Percentiles rank a stretch among this genome's conserved stretches.
phyloP scores from a whole-genome alignment of 1,140 invertebrate genomes.

The Agrilus planipennis region DNA sequence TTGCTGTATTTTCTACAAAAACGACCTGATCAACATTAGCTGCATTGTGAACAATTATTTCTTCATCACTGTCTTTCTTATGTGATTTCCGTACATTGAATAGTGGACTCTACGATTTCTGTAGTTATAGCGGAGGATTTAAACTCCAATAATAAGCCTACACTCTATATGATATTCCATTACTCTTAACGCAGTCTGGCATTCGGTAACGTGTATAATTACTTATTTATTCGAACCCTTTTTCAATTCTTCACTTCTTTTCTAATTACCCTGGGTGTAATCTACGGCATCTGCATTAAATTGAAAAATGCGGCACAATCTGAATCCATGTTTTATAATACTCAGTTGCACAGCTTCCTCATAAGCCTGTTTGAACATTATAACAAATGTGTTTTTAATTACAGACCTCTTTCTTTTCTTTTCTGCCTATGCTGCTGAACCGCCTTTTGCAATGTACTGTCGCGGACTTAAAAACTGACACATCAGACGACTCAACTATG shows the following conservation, averaged over 20 bases:
- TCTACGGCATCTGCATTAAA: neutral
- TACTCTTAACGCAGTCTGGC: neutral
- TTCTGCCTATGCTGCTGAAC: neutral
- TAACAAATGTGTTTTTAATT: neutral
- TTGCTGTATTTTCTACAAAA: too few relatives aligned
- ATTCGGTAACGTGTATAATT: neutral
- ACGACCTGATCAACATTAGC: too few relatives aligned
- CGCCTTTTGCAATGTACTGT: too few relatives aligned
- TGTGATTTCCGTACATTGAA: too few relatives aligned
- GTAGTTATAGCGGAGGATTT: too few relatives aligned
- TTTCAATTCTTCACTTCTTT: neutral
- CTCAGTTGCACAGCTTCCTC: neutral
- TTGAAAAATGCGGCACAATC: neutral
- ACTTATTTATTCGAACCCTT: neutral
- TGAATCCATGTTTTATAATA: neutral
- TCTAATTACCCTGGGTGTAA: neutral
- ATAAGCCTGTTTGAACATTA: neutral
- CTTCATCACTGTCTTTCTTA: too few relatives aligned
- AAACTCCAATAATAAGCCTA: too few relatives aligned
- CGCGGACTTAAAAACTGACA: too few relatives aligned
- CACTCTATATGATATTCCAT: neutral
- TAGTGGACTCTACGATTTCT: too few relatives aligned
- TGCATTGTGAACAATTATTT: too few relatives aligned
- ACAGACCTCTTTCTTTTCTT: neutral
- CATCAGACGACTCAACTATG: too few relatives aligned